Base-by-base conservation (phyloP, 92 coral and sea anemone genomes). In the Diadumene lineata region DNA sequence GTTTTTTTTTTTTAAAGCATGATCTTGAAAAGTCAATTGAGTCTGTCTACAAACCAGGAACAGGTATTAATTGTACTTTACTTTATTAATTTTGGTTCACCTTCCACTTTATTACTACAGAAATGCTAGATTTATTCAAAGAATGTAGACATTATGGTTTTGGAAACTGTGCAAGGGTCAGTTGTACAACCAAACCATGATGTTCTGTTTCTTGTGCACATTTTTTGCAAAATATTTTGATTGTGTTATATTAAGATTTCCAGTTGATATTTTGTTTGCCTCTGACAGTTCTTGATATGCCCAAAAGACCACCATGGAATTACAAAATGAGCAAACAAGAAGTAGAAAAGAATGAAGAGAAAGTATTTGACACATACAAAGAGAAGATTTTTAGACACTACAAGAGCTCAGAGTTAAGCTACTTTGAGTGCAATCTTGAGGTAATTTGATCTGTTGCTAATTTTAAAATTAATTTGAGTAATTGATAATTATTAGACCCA, bases 361-460 rank as follows among this genome's bases (percentile, higher is more conserved):
- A 69, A 34, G 86, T 86, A 93, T 91, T 94, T 77, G 74, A 79
- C 56, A 64, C 83, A 28, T 94, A 91, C 82, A 50, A 88, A 64
- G 87, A 84, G 64, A 80, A 88, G 33, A 91, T 94, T 58, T 75
- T 87, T 48, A 61, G 75, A 33, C 83, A 81, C 76, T 84, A 79
- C 60, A 76, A 69, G 43, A 30, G 62, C 31, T 75, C 94, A 58
- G 89, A 94, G 56, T 68, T 94, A 66, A 94, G 98, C 72, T 94
- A 94, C 82, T 94, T 94, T 82, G 98, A 94, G 46, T 92, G 86
- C 70, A 94, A 91, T 81, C 85, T 94, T 31, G 98, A 94, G 98
- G 98, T 94, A 82, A 7, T 23, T 23, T 27, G n/a, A 9, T 43
- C 29, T 10, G 44, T 38, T 23, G 31, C 2, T 27, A 34, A n/a